These are phyloP conservation scores for Daphoenositta chrysoptera DNA, from an alignment of 2,113 vertebrate species.

Conservation along the genomic window DNA sequence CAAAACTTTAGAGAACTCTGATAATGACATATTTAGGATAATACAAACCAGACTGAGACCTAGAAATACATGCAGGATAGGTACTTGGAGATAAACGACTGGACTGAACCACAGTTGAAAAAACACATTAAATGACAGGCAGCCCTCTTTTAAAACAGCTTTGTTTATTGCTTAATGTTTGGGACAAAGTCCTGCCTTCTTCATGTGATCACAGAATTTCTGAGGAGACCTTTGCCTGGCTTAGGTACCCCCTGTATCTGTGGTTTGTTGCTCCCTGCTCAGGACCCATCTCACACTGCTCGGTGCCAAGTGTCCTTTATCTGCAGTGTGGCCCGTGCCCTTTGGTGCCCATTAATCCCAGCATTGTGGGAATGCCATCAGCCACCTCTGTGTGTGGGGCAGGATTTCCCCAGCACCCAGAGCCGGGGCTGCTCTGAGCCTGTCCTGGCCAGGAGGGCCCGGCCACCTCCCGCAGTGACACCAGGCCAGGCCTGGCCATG, in stretches of 20 bases:
- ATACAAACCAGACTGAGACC: background rate
- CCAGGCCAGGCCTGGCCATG: accelerated
- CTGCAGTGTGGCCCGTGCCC: background rate
- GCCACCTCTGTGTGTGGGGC: background rate
- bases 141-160: background rate
- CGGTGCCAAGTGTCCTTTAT: background rate
- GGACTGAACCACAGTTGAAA: background rate
- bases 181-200: background rate
- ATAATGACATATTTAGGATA: background rate
- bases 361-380: background rate
- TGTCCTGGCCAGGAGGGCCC: background rate
- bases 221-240: background rate
- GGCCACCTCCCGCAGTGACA: background rate
- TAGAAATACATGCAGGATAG: background rate
- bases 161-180: background rate
- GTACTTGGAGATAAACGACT: background rate
- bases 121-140: background rate
- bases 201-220: background rate
- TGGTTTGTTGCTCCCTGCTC: background rate
- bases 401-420: background rate
- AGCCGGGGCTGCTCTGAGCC: background rate
- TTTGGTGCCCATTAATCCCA: background rate
- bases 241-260: background rate
- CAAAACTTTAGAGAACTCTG: background rate
- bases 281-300: background rate